phyloP scores from a whole-genome alignment of 2,888 invertebrate species.

The Eupithecia insigniata region DNA sequence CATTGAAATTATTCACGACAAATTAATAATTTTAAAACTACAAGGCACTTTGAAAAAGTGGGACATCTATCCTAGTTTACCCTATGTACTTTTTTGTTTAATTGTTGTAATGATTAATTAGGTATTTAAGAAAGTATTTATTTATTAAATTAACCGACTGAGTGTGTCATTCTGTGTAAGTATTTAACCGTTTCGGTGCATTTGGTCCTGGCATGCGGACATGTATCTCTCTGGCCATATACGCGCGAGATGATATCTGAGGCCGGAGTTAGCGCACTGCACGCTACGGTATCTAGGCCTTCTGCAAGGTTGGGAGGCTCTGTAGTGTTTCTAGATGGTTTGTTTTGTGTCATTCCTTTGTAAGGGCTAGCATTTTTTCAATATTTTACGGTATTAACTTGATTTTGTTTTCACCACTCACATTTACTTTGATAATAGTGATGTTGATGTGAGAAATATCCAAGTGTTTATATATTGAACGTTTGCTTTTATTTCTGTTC shows the following conservation, averaged over 20 bases:
- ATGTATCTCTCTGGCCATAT: conserved; percentile 19
- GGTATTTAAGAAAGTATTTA: too few species aligned
- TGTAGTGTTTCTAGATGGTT: conserved; percentile 38
- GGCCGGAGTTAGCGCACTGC: conserved; percentile 27
- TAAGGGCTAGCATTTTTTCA: neutral
- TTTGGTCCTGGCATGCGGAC: conserved; percentile 26
- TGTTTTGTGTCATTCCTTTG: conserved; percentile 29
- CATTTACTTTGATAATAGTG: too few species aligned
- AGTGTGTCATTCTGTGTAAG: neutral
- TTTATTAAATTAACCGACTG: neutral
- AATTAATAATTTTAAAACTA: too few species aligned
- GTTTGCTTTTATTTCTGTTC: too few species aligned
- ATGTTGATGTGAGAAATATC: too few species aligned
- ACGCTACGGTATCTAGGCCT: conserved; percentile 35
- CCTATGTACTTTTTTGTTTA: too few species aligned
- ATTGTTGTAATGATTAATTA: too few species aligned
- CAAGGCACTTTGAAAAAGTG: too few species aligned
- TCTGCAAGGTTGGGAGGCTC: conserved; percentile 21
- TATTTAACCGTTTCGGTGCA: neutral
- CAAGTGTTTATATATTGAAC: too few species aligned
- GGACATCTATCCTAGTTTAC: too few species aligned
- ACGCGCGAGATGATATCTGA: conserved; percentile 34
- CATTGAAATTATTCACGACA: too few species aligned
- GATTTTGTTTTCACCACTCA: neutral
- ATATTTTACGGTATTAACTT: neutral